Evolutionary conservation across 2,888 invertebrate genomes (phyloP), one percentile per base, ranked within the genome.

Genomic region (Zeuzera pyrina): DNA sequence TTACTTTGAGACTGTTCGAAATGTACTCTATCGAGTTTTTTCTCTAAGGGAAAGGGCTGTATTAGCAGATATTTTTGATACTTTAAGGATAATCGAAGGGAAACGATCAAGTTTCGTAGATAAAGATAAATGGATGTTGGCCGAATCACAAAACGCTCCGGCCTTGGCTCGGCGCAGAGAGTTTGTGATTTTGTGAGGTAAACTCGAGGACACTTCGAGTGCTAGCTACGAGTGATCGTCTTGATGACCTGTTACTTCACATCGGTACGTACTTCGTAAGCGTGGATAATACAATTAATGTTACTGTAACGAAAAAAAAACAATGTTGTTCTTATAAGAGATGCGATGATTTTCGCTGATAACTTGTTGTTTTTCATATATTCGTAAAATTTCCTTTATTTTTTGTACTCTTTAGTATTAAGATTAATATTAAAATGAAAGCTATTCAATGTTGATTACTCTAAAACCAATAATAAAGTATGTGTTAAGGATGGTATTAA

Each of bases 391-490:
- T 83, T 83, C 81, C 83, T 83, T 83, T 83, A 83, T 83, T 83
- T 83, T 83, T 83, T 83, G 81, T 83, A 83, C 83, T 83, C 81
- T 83, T 81, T 83, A 83, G 79, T 76, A 56, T 64, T 81, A 83
- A 79, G 78, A 63, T 67, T 79, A 77, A 81, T 76, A 76, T 76
- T 78, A 74, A 74, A 67, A 57, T 55, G 63, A 76, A 70, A 76
- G 78, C 77, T 83, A 83, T 83, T 81, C 77, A 79, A 81, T 81
- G 83, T 83, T 83, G 77, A 79, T 77, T 71, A 79, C 73, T 81
- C 74, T 79, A 76, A 78, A 79, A 77, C 77, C 77, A 72, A 76
- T 79, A 74, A 72, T 52, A 59, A 52, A 68, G 68, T 67, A 62
- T 68, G 65, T 70, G 63, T 71, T 81, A 79, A 74, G 81, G 63